Percentiles rank a stretch among this genome's conserved stretches.
Evolutionary conservation across 2,113 vertebrate species (phyloP).

Genomic region (Irena cyanogastra): DNA sequence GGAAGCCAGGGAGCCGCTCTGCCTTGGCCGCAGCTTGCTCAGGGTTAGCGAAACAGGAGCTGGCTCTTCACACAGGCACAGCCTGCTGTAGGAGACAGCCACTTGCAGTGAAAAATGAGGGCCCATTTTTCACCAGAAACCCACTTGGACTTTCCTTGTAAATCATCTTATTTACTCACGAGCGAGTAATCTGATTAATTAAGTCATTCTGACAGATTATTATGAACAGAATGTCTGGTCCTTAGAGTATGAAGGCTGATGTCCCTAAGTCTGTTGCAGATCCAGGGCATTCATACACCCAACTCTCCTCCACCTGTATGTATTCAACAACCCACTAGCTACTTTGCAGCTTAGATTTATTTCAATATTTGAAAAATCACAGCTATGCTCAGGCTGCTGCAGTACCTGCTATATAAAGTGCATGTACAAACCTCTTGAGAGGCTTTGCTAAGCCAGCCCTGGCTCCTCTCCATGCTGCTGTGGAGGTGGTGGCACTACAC

Average conservation of each 20-base stretch:
- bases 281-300: too few relatives aligned
- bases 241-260: neutral
- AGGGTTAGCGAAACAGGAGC: fast-evolving
- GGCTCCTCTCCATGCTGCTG: fast-evolving
- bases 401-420: neutral
- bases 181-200: neutral
- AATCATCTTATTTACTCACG: neutral
- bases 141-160: neutral
- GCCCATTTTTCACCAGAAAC: neutral
- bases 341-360: neutral
- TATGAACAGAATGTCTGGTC: neutral
- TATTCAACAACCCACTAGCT: neutral
- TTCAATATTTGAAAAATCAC: neutral
- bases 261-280: neutral
- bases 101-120: neutral
- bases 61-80: neutral
- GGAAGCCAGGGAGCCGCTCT: neutral
- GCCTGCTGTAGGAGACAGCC: neutral
- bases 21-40: neutral
- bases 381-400: neutral
- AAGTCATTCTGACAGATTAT: neutral
- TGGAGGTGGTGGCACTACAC: neutral
- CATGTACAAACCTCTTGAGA: neutral
- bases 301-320: neutral
- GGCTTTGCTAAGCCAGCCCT: neutral